Percentiles rank a stretch among this genome's conserved stretches.
Evolutionary conservation across 2,888 invertebrate genomes (phyloP).

Genomic region (Drosophila greeni): DNA sequence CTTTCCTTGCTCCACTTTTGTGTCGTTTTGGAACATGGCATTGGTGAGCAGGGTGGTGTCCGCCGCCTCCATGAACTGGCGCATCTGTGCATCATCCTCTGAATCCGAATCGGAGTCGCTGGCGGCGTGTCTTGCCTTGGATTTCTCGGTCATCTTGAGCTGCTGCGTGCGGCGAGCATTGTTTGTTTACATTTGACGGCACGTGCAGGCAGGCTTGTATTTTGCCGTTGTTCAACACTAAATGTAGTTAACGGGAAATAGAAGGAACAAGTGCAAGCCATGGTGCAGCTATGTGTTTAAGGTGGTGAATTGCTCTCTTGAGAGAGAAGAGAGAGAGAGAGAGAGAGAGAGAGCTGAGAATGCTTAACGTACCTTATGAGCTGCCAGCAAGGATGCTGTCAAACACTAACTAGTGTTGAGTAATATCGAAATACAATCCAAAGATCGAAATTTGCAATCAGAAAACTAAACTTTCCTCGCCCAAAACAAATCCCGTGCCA

Average conservation of each 20-base stretch:
- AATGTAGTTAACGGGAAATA: neutral
- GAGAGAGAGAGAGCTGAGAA: neutral
- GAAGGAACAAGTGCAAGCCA: neutral
- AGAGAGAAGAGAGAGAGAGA: no score
- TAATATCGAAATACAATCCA: neutral
- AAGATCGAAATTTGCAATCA: neutral
- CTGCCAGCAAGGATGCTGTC: neutral
- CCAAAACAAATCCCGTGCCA: constrained; percentile 1
- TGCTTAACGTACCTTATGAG: no score
- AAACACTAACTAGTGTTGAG: neutral
- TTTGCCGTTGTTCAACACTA: constrained; percentile 11
- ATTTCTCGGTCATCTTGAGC: constrained; percentile 5
- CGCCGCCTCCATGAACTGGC: constrained; percentile 66
- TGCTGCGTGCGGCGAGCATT: neutral
- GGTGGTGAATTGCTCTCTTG: neutral
- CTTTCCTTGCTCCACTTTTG: neutral
- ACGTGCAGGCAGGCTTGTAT: neutral
- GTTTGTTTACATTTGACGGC: constrained; percentile 27
- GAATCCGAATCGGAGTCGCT: constrained; percentile 42
- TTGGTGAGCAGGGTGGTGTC: constrained; percentile 68
- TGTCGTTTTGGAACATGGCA: constrained; percentile 55
- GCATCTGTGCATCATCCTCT: constrained; percentile 59
- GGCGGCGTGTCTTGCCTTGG: neutral
- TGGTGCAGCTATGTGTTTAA: neutral
- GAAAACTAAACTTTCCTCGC: neutral